These are phyloP conservation scores for Vollenhovia emeryi DNA, from an alignment of 1,140 invertebrate species.

Conservation along the genomic window DNA sequence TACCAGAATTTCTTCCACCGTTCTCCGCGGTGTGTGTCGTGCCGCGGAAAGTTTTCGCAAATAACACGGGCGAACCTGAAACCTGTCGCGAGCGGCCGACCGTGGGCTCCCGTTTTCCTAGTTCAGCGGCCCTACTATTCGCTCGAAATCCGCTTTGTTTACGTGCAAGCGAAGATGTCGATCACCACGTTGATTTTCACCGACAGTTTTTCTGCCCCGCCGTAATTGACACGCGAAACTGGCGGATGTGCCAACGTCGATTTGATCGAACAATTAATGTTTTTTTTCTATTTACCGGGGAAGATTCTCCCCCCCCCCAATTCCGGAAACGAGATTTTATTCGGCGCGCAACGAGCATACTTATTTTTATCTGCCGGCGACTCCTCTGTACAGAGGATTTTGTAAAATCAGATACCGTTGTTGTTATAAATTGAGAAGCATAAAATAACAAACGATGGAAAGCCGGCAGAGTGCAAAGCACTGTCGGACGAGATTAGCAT, in stretches of 20 bases:
- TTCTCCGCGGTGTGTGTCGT: not conserved
- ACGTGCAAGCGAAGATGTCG: not conserved
- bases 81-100: not conserved
- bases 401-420: not conserved
- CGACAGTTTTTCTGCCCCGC: not conserved
- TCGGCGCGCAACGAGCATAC: not conserved
- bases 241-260: not conserved
- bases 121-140: not conserved
- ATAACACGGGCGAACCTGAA: slow-evolving; percentile 18
- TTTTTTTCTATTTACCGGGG: not conserved
- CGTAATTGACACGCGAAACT: not conserved
- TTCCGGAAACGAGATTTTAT: not conserved
- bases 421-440: slow-evolving; percentile 40
- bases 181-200: slow-evolving; percentile 5
- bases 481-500: slow-evolving; percentile 46
- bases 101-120: not conserved
- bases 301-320: not conserved
- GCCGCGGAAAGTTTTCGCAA: slow-evolving; percentile 5
- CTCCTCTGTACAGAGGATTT: not conserved
- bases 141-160: slow-evolving; percentile 36
- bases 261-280: not conserved
- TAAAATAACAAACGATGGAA: slow-evolving; percentile 35
- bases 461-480: slow-evolving; percentile 39
- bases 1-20: slow-evolving; percentile 17
- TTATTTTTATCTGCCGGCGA: slow-evolving; percentile 22